A percentile compares a stretch with the other conserved stretches of the same genome.
Evolutionary conservation across 2,113 vertebrate genomes (phyloP).

Genomic region (Seriola quinqueradiata): DNA sequence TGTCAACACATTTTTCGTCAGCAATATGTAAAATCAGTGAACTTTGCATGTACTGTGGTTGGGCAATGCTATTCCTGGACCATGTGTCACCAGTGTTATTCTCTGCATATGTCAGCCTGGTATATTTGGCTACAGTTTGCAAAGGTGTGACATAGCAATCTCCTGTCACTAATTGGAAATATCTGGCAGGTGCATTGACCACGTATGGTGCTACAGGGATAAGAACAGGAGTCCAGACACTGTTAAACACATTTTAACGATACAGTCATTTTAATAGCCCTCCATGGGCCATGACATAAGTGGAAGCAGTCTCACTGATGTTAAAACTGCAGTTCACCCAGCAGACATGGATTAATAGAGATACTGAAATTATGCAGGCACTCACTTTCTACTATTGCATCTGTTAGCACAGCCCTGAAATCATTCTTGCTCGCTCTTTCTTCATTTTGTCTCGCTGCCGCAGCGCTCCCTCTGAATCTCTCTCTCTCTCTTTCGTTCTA

Average conservation of each 20-base stretch:
- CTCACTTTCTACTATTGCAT: conserved; percentile 48
- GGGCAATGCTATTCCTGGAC: conserved; percentile 42
- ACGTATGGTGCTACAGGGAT: conserved; percentile 17
- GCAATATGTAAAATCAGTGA: conserved; percentile 66
- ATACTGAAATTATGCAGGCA: conserved; percentile 54
- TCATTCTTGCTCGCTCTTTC: conserved; percentile 29
- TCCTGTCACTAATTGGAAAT: conserved; percentile 45
- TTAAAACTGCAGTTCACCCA: conserved; percentile 50
- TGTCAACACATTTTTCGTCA: conserved; percentile 64
- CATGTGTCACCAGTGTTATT: conserved; percentile 29
- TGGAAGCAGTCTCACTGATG: conserved; percentile 43
- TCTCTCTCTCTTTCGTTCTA: background rate
- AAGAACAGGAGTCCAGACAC: conserved; percentile 49
- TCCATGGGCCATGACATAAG: conserved; percentile 49
- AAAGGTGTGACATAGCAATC: conserved; percentile 7
- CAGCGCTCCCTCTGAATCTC: conserved; percentile 15
- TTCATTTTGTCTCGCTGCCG: conserved; percentile 27
- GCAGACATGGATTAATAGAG: conserved; percentile 63
- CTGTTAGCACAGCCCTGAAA: conserved; percentile 42
- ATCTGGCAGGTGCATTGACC: conserved; percentile 33
- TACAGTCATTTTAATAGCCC: conserved; percentile 58
- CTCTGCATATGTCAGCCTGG: conserved; percentile 36
- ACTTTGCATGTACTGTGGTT: conserved; percentile 34
- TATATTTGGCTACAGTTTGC: conserved; percentile 39
- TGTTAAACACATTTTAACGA: conserved; percentile 52